Percentiles rank a stretch among this genome's conserved stretches.
phyloP scores from a whole-genome alignment of 2,888 invertebrate species.

The Catocala fraxini region DNA sequence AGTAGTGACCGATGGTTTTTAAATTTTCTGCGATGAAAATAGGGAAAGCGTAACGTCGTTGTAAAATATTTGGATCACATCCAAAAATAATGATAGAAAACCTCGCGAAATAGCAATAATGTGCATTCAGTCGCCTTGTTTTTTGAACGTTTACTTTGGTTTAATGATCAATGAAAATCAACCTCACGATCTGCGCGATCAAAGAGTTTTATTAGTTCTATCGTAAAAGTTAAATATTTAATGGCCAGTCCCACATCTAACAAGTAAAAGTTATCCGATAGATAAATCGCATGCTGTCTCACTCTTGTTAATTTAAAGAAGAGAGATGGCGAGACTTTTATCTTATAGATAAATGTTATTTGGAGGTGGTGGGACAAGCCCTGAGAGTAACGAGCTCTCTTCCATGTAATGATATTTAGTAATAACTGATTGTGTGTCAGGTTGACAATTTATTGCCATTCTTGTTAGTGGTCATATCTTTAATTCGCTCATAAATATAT shows the following conservation, averaged over 20 bases:
- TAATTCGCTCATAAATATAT: no score
- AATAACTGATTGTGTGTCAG: neutral
- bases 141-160: constrained; percentile 43
- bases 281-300: no score
- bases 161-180: constrained; percentile 48
- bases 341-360: no score
- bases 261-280: no score
- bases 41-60: constrained; percentile 85
- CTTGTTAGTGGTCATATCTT: neutral
- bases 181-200: constrained; percentile 26
- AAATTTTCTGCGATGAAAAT: constrained; percentile 86
- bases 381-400: constrained; percentile 14
- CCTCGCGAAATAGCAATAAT: constrained; percentile 73
- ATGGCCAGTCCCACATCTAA: no score
- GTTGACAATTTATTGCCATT: constrained; percentile 9
- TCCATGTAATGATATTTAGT: constrained; percentile 6
- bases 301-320: no score
- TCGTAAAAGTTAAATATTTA: constrained; percentile 26
- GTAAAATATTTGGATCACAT: constrained; percentile 79
- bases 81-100: constrained; percentile 84
- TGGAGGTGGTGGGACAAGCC: no score
- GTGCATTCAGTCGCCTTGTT: constrained; percentile 62
- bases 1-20: constrained; percentile 86
- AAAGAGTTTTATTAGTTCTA: constrained; percentile 24
- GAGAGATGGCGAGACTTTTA: no score